A percentile compares a stretch with the other conserved stretches of the same genome.
Conservation (phyloP, 2,113 vertebrate genomes). For the Anguilla japonica region DNA sequence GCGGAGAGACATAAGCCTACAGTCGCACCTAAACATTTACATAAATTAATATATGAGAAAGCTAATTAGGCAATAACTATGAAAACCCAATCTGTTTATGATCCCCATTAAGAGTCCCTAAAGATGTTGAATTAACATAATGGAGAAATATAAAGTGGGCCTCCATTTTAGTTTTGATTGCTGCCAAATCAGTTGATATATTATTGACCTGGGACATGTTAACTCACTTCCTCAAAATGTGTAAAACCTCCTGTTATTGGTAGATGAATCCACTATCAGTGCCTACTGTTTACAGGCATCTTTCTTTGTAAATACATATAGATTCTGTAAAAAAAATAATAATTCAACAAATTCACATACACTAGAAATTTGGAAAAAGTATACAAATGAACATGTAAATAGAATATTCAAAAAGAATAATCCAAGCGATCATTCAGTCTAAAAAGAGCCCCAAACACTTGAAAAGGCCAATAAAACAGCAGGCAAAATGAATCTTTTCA, state of each 20-base stretch:
- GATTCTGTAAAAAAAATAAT: too few species aligned
- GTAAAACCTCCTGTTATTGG: neutral
- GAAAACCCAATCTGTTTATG: neutral
- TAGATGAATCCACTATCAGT: neutral
- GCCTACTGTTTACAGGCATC: neutral
- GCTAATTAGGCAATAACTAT: neutral
- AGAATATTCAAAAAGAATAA: neutral
- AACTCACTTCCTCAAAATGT: neutral
- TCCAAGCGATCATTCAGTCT: neutral
- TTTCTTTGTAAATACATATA: neutral
- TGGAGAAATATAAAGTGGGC: neutral
- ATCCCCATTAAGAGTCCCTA: neutral
- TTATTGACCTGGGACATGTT: neutral
- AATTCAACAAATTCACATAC: too few species aligned
- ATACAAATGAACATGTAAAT: neutral
- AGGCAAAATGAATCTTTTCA: slow-evolving; percentile 6
- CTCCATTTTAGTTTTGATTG: neutral
- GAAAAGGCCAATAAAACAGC: slow-evolving; percentile 15
- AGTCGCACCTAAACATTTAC: slow-evolving; percentile 8
- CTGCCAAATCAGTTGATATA: neutral
- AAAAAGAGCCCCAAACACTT: neutral
- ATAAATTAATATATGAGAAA: slow-evolving; percentile 9
- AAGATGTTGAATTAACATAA: neutral
- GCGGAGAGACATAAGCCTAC: slow-evolving; percentile 13
- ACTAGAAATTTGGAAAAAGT: neutral